phyloP scores from a whole-genome alignment of 1,140 invertebrate species.

The Thereuonema tuberculata region DNA sequence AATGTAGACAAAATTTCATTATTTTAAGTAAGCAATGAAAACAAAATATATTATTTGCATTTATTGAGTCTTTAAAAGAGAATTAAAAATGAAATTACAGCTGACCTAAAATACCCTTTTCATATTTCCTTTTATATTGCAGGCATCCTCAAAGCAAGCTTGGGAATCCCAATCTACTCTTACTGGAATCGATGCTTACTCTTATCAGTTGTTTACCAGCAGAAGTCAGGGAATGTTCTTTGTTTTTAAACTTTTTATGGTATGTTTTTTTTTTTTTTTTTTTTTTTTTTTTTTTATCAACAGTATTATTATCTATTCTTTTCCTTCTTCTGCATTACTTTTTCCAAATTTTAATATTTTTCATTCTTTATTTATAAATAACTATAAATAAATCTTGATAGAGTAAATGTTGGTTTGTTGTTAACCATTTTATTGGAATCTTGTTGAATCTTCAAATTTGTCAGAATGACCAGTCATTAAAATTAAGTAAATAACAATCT shows the following conservation, averaged over 20 bases:
- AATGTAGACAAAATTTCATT: no score
- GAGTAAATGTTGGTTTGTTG: neutral
- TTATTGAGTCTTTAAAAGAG: no score
- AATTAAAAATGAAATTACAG: no score
- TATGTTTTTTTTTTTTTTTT: neutral
- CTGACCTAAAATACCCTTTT: no score
- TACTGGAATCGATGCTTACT: slow-evolving; percentile 72
- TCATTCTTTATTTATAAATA: neutral
- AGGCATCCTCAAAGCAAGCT: slow-evolving; percentile 27
- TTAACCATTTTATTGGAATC: neutral
- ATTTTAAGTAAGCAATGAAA: no score
- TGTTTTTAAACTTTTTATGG: neutral
- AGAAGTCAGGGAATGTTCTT: neutral
- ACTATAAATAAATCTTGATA: neutral
- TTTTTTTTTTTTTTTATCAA: neutral
- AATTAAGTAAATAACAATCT: no score
- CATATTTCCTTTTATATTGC: neutral
- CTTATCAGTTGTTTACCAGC: slow-evolving; percentile 53
- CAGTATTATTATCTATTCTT: no score
- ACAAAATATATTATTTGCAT: no score
- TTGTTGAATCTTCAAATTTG: neutral
- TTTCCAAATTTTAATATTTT: neutral
- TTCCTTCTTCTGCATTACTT: no score
- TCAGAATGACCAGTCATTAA: neutral
- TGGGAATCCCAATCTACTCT: slow-evolving; percentile 40